Conservation (phyloP, 2,113 vertebrate species). For the Cathartes aura region DNA sequence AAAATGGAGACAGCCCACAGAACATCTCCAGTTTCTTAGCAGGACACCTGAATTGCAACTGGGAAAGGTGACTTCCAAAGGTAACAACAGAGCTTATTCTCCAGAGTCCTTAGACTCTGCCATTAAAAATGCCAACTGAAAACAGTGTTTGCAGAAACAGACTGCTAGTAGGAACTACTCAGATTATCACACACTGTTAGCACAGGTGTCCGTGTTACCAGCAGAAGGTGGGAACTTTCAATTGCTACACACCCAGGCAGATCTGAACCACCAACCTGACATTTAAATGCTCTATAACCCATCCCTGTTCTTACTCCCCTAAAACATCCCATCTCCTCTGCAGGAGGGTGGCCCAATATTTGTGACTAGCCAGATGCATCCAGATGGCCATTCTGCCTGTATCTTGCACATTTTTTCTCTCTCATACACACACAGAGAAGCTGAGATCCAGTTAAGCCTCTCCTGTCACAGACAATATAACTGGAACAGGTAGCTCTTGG, state of each 20-base stretch:
- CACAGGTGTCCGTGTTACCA: neutral
- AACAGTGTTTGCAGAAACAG: neutral
- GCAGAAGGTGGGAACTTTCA: neutral
- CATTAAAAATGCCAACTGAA: neutral
- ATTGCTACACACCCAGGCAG: neutral
- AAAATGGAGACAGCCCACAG: neutral
- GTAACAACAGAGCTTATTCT: neutral
- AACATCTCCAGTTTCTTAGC: neutral
- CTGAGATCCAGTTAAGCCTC: neutral
- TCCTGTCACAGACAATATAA: neutral
- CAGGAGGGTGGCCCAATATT: neutral
- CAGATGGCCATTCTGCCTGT: neutral
- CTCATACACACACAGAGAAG: neutral
- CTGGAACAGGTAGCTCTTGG: neutral
- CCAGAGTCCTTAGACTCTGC: neutral
- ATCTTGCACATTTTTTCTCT: neutral
- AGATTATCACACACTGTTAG: neutral
- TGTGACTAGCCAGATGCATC: neutral
- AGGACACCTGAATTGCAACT: neutral
- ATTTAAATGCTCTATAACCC: neutral
- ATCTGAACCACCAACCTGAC: neutral
- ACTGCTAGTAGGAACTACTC: neutral
- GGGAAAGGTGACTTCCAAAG: neutral
- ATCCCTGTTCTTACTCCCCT: neutral
- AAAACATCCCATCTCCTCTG: neutral